Percentiles rank a stretch among this genome's conserved stretches.
These are phyloP conservation scores for Rhagonycha lutea DNA, from an alignment of 2,888 invertebrate species.

Conservation along the genomic window DNA sequence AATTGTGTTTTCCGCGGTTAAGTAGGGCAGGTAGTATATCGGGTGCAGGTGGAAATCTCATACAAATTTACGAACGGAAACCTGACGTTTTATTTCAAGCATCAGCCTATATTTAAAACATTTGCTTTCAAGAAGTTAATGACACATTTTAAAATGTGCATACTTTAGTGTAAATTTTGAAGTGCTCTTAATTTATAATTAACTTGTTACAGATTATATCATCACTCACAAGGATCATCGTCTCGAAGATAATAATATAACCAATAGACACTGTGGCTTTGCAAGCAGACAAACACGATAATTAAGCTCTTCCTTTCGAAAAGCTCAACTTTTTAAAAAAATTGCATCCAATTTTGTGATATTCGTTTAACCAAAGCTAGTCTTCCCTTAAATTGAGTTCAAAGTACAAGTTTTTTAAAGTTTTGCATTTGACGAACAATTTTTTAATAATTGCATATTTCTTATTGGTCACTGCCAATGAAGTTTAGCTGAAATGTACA, in stretches of 20 bases:
- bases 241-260: background rate
- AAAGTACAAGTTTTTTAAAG: background rate
- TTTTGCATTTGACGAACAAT: background rate
- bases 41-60: background rate
- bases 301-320: background rate
- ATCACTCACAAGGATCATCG: background rate
- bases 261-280: background rate
- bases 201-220: background rate
- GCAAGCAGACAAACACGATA: background rate
- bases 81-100: background rate
- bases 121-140: background rate
- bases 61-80: too few relatives aligned
- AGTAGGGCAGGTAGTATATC: background rate
- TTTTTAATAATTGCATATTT: background rate
- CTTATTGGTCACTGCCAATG: background rate
- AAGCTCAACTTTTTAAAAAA: background rate
- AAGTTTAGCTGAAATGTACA: background rate
- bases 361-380: background rate
- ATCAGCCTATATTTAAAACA: background rate
- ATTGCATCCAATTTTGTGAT: background rate
- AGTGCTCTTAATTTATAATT: background rate
- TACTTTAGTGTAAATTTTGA: background rate
- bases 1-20: background rate
- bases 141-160: background rate
- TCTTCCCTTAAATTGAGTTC: background rate